A percentile compares a stretch with the other conserved stretches of the same genome.
phyloP scores from a whole-genome alignment of 2,797 vertebrate genomes.

The Semaprochilodus insignis region DNA sequence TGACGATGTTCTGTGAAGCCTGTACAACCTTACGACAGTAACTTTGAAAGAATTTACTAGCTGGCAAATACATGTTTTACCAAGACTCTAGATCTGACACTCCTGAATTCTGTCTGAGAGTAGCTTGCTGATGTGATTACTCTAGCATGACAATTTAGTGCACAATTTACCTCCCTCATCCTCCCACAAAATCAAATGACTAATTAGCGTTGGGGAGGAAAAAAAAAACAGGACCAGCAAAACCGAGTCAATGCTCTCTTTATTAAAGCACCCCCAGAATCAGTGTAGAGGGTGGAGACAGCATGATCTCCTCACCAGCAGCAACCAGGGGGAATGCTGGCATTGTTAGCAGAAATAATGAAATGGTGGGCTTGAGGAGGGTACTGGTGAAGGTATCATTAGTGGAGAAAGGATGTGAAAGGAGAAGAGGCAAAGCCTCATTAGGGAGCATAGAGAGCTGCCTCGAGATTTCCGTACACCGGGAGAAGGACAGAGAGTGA shows the following conservation, averaged over 20 bases:
- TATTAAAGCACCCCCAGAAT: not conserved
- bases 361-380: conserved; percentile 36
- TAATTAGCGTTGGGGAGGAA: conserved; percentile 20
- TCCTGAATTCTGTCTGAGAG: not conserved
- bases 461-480: conserved; percentile 15
- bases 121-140: not conserved
- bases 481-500: conserved; percentile 18
- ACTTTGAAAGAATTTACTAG: no score
- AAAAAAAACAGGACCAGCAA: not conserved
- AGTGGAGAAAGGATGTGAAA: conserved; percentile 18
- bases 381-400: conserved; percentile 36
- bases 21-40: not conserved
- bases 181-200: conserved; percentile 11
- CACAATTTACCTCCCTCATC: not conserved
- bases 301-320: not conserved
- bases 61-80: not conserved
- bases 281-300: not conserved
- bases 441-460: conserved; percentile 38
- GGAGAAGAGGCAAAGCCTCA: conserved; percentile 39
- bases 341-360: conserved; percentile 51
- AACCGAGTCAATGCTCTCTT: not conserved
- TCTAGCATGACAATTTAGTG: not conserved
- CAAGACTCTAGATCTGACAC: not conserved
- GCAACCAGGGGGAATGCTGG: not conserved
- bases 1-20: no score